phyloP scores from a whole-genome alignment of 2,113 vertebrate genomes.

The Hucho hucho region DNA sequence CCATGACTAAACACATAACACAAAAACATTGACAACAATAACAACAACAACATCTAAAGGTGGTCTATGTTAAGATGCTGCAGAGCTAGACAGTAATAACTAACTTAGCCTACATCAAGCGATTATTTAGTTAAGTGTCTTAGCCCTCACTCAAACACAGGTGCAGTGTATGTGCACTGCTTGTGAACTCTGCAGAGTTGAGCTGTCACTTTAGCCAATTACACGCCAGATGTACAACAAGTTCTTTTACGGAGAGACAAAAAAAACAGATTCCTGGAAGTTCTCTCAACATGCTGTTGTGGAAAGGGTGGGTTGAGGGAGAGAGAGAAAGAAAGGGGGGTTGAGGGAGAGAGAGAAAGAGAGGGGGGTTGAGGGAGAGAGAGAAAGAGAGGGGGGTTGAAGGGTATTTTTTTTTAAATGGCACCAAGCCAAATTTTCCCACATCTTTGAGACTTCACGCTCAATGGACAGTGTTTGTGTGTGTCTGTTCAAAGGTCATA shows the following conservation, averaged over 20 bases:
- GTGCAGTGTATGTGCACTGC: too few relatives aligned
- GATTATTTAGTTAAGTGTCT: too few relatives aligned
- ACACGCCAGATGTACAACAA: too few relatives aligned
- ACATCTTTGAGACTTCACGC: neutral
- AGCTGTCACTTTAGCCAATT: too few relatives aligned
- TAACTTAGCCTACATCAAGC: too few relatives aligned
- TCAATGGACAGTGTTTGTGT: too few relatives aligned
- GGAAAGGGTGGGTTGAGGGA: neutral
- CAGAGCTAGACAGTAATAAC: neutral
- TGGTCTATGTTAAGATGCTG: neutral
- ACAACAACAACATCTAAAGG: neutral
- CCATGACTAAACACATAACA: constrained; percentile 3
- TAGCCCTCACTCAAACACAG: neutral
- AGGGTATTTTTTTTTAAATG: neutral
- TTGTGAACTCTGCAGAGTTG: too few relatives aligned
- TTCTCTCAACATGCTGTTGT: neutral
- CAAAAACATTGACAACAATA: neutral
- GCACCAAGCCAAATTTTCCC: neutral
- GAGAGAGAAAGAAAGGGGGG: neutral
- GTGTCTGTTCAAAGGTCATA: neutral
- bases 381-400: neutral
- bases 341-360: neutral
- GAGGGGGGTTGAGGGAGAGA: neutral
- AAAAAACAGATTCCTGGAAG: neutral
- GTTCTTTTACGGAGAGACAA: too few relatives aligned